These are phyloP conservation scores for Probosciger aterrimus DNA, from an alignment of 2,113 vertebrate species.

Conservation along the genomic window DNA sequence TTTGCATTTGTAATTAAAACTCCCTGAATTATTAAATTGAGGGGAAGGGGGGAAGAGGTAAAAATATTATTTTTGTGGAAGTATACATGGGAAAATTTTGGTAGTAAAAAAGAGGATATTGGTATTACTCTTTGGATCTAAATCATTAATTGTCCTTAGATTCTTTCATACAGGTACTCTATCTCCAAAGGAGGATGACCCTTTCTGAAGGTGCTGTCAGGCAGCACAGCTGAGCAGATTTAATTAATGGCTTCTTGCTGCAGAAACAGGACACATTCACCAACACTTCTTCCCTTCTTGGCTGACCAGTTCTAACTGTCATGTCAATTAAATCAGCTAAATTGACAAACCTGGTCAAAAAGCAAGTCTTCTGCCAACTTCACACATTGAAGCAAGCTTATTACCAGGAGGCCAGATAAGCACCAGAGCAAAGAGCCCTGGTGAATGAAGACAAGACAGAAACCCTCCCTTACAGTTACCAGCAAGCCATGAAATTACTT, in stretches of 20 bases:
- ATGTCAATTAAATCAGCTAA: background rate
- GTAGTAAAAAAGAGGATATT: background rate
- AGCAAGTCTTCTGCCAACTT: background rate
- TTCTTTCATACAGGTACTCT: background rate
- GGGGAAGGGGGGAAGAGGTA: accelerated
- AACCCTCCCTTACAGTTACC: background rate
- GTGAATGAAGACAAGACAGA: background rate
- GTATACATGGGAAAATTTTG: background rate
- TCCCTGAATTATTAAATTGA: background rate
- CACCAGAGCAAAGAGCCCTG: background rate
- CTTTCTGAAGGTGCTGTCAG: background rate
- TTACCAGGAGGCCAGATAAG: background rate
- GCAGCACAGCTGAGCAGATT: background rate
- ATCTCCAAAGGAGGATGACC: background rate
- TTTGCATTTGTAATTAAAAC: background rate
- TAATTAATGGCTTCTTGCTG: background rate
- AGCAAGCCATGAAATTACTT: background rate
- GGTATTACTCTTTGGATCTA: background rate
- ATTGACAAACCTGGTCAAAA: background rate
- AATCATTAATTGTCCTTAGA: background rate
- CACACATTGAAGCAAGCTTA: background rate
- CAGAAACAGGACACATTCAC: background rate
- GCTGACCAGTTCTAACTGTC: background rate
- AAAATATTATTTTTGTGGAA: background rate
- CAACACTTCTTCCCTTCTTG: background rate